These are phyloP conservation scores for Typhlichthys subterraneus DNA, from an alignment of 2,797 vertebrate species.

Conservation along the genomic window DNA sequence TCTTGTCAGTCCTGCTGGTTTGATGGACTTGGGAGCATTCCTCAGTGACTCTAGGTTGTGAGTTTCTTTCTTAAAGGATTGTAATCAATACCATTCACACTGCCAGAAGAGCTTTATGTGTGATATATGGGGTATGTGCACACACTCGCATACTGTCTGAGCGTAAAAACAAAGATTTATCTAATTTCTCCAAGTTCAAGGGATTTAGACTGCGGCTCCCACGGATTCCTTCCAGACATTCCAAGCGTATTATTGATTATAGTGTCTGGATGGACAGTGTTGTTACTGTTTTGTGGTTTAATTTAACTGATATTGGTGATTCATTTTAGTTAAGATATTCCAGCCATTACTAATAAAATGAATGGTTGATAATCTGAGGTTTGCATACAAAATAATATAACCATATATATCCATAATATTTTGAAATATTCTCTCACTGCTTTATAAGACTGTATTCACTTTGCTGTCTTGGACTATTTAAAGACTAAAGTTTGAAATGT, in stretches of 20 bases:
- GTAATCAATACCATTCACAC: conserved; percentile 52
- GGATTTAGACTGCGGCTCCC: no score
- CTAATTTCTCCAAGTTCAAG: no score
- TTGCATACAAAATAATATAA: neutral
- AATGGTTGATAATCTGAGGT: neutral
- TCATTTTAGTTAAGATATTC: neutral
- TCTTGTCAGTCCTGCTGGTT: conserved; percentile 50
- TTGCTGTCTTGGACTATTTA: conserved; percentile 24
- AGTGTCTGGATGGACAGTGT: neutral
- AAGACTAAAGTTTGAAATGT: conserved; percentile 11
- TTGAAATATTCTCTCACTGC: conserved; percentile 12
- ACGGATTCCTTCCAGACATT: no score
- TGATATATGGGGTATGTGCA: conserved; percentile 29
- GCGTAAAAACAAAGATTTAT: no score
- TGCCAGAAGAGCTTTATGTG: conserved; percentile 22
- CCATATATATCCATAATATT: conserved; percentile 17
- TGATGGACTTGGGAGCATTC: conserved; percentile 55
- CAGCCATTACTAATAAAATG: neutral
- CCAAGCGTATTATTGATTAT: neutral
- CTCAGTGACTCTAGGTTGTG: conserved; percentile 19
- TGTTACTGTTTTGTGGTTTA: neutral
- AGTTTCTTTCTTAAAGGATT: conserved; percentile 45
- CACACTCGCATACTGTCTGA: neutral
- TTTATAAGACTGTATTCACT: conserved; percentile 7
- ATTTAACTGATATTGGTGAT: neutral